phyloP scores from a whole-genome alignment of 1,140 invertebrate genomes.

The Ptiloglossa arizonensis region DNA sequence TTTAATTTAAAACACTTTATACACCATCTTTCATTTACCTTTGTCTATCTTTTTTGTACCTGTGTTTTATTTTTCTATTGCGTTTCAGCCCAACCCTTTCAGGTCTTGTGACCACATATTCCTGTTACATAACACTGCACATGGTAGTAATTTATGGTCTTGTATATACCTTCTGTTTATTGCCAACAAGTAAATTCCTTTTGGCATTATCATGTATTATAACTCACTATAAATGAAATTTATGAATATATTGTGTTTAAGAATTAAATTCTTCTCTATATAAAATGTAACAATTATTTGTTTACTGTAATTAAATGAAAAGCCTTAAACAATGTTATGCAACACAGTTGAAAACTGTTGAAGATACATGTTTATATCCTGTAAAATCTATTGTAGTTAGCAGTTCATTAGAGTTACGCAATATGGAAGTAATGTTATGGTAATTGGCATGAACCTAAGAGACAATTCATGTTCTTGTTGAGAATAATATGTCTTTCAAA shows the following conservation, averaged over 20 bases:
- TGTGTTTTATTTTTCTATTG: conserved; percentile 42
- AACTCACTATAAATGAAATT: neutral
- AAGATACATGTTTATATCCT: conserved; percentile 1
- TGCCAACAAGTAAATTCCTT: conserved; percentile 20
- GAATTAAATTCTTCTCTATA: neutral
- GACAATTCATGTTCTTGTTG: conserved; percentile 1
- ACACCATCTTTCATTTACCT: neutral
- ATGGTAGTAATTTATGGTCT: conserved; percentile 53
- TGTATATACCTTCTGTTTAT: conserved; percentile 34
- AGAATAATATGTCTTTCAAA: neutral
- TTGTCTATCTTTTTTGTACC: conserved; percentile 35
- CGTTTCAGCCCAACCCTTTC: conserved; percentile 33
- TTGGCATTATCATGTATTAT: neutral
- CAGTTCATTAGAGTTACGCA: conserved; percentile 22
- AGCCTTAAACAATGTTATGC: neutral
- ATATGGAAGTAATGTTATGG: conserved; percentile 30
- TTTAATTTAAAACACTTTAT: conserved; percentile 4
- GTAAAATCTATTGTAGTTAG: neutral
- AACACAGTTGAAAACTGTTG: neutral
- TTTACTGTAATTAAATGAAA: neutral
- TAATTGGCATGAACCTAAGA: conserved; percentile 28
- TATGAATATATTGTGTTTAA: neutral
- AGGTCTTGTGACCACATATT: conserved; percentile 56
- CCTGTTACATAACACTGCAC: conserved; percentile 54
- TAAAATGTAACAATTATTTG: neutral